Evolutionary conservation across 2,797 vertebrate genomes (phyloP).

Genomic region (Silurus aristotelis): DNA sequence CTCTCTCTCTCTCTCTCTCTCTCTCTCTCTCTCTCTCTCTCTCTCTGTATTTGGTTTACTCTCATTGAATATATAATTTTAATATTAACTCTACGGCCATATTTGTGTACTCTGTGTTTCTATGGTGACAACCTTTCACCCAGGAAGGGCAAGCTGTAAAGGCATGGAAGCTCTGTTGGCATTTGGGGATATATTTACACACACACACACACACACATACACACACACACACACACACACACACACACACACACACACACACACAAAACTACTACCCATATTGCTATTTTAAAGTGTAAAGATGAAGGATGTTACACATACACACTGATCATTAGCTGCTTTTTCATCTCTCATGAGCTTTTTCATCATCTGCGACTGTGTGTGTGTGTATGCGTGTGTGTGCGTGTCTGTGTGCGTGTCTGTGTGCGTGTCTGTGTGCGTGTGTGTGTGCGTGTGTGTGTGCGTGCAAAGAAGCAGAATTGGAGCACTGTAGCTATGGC

Average conservation of each 20-base stretch:
- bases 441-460: not conserved
- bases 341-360: not conserved
- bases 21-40: too few relatives aligned
- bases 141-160: conserved; percentile 38
- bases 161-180: conserved; percentile 42
- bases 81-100: not conserved
- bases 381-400: conserved; percentile 38
- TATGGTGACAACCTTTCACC: conserved; percentile 38
- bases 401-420: conserved; percentile 23
- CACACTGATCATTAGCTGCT: not conserved
- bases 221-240: not conserved
- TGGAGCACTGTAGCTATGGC: conserved; percentile 78
- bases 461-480: conserved; percentile 60
- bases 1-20: not conserved
- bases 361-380: conserved; percentile 4
- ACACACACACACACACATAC: conserved; percentile 50
- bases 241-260: not conserved
- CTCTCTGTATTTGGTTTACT: not conserved
- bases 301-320: conserved; percentile 11
- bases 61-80: not conserved
- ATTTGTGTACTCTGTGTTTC: not conserved
- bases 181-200: conserved; percentile 55
- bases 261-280: not conserved
- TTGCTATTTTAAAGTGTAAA: conserved; percentile 48
- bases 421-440: conserved; percentile 30